Conservation (phyloP, 1,140 invertebrate genomes). For the Hycleus phaleratus region DNA sequence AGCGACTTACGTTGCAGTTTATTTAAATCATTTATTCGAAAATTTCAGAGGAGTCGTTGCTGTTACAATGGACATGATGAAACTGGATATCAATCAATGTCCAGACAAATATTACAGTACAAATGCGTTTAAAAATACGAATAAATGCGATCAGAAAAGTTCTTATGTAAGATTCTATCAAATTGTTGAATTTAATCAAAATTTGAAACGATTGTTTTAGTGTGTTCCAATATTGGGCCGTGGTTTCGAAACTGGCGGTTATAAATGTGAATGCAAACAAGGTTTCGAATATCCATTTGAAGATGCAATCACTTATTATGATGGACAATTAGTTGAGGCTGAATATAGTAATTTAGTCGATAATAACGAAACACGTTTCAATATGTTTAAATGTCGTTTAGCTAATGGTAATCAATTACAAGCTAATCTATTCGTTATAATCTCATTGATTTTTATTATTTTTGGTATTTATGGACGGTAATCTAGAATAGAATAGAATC, state of each 20-base stretch:
- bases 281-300: slow-evolving; percentile 97
- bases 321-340: slow-evolving; percentile 91
- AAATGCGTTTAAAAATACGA: slow-evolving; percentile 92
- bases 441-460: slow-evolving; percentile 17
- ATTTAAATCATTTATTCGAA: not conserved
- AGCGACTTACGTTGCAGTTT: slow-evolving; percentile 43
- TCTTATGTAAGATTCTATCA: slow-evolving; percentile 75
- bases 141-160: slow-evolving; percentile 86
- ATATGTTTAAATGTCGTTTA: slow-evolving; percentile 86
- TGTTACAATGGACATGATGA: slow-evolving; percentile 83
- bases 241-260: slow-evolving; percentile 87
- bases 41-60: slow-evolving; percentile 82
- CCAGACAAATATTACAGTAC: slow-evolving; percentile 78
- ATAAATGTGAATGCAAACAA: slow-evolving; percentile 97
- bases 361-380: slow-evolving; percentile 70
- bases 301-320: slow-evolving; percentile 89
- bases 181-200: not conserved
- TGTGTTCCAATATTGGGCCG: slow-evolving; percentile 89
- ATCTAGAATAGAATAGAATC: not conserved
- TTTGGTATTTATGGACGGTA: slow-evolving; percentile 15
- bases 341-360: slow-evolving; percentile 83
- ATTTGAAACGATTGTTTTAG: slow-evolving; percentile 47
- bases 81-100: slow-evolving; percentile 93
- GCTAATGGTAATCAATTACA: slow-evolving; percentile 58
- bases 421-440: slow-evolving; percentile 20